These are phyloP conservation scores for Macrosiphum euphorbiae DNA, from an alignment of 2,888 invertebrate genomes.

Conservation along the genomic window DNA sequence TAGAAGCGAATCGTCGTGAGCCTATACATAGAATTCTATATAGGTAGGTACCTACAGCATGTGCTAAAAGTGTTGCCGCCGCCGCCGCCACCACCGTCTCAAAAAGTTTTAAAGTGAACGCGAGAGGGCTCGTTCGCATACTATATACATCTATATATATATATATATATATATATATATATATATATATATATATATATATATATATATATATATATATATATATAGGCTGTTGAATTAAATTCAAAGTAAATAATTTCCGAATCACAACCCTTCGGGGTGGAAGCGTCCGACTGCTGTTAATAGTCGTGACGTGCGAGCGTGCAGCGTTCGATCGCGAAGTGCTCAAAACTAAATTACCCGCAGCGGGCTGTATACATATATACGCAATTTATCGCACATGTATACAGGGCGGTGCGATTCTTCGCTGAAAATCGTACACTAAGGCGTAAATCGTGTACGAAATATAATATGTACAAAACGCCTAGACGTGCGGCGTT, in stretches of 20 bases:
- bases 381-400: neutral
- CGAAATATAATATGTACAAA: too few species aligned
- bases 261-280: neutral
- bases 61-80: neutral
- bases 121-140: neutral
- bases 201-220: neutral
- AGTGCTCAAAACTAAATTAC: slow-evolving; percentile 8
- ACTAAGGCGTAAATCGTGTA: neutral
- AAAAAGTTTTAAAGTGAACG: neutral
- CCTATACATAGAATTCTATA: too few species aligned
- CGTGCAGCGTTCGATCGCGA: neutral
- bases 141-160: too few species aligned
- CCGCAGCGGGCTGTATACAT: neutral
- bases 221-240: neutral
- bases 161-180: neutral
- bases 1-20: neutral
- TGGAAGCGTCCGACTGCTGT: neutral
- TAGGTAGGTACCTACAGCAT: neutral
- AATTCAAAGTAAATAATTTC: neutral
- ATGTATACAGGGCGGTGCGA: neutral
- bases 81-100: neutral
- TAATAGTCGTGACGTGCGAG: neutral
- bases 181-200: neutral
- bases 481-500: neutral
- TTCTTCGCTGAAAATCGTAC: neutral